These are phyloP conservation scores for Paracanthobrama guichenoti DNA, from an alignment of 2,113 vertebrate genomes.

Conservation along the genomic window DNA sequence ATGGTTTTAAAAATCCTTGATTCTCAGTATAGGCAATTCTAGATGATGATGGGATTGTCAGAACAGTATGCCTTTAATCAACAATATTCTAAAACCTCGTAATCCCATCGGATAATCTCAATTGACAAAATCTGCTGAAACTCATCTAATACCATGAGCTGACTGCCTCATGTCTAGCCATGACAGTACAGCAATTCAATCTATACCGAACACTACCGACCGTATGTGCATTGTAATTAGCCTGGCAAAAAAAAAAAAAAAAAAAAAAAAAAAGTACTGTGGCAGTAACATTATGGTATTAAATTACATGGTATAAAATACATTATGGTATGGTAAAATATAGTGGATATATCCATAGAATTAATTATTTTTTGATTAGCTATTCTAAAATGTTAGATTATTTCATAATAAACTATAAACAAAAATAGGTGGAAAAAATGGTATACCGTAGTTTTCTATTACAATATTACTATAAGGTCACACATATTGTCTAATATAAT, in stretches of 20 bases:
- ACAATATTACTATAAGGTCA: background rate
- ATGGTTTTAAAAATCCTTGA: background rate
- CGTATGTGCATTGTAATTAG: background rate
- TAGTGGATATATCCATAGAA: background rate
- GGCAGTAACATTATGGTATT: background rate
- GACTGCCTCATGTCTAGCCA: background rate
- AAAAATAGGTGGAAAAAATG: too few relatives aligned
- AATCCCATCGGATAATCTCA: conserved; percentile 39
- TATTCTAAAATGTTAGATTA: too few relatives aligned
- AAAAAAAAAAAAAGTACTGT: background rate
- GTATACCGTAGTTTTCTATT: background rate
- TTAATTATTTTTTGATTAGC: background rate
- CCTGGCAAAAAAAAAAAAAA: too few relatives aligned
- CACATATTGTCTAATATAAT: background rate
- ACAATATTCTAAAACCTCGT: conserved; percentile 30
- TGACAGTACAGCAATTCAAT: background rate
- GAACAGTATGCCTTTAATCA: conserved; percentile 20
- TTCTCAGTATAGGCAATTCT: conserved; percentile 2
- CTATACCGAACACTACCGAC: background rate
- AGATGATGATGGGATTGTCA: conserved; percentile 11
- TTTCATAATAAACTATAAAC: too few relatives aligned
- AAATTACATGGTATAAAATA: too few relatives aligned
- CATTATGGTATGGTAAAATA: too few relatives aligned
- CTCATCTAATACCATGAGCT: conserved; percentile 30
- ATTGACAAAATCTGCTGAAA: conserved; percentile 12